A percentile compares a stretch with the other conserved stretches of the same genome.
phyloP scores from a whole-genome alignment of 1,140 invertebrate genomes.

The Hylyphantes graminicola region DNA sequence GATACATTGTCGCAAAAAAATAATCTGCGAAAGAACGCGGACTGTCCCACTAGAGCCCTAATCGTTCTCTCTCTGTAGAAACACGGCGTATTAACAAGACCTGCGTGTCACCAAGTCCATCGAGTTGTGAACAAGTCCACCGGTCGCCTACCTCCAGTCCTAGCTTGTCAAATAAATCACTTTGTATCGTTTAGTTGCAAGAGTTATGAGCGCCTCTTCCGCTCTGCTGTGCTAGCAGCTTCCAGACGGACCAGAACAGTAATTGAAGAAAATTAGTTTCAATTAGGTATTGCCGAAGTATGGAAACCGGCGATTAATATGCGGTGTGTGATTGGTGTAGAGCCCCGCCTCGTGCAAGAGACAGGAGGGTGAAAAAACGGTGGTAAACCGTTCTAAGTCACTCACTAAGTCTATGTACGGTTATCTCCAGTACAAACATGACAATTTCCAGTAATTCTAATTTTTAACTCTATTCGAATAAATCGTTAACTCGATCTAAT shows the following conservation, averaged over 20 bases:
- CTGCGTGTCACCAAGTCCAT: slow-evolving; percentile 49
- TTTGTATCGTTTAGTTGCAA: slow-evolving; percentile 49
- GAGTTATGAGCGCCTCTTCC: slow-evolving; percentile 53
- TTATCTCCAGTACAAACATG: too few relatives aligned
- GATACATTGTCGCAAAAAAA: slow-evolving; percentile 9
- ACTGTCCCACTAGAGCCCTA: neutral
- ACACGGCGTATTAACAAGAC: slow-evolving; percentile 39
- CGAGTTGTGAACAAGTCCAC: slow-evolving; percentile 33
- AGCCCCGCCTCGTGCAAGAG: slow-evolving; percentile 1
- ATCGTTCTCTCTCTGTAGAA: slow-evolving; percentile 1
- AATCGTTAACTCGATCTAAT: too few relatives aligned
- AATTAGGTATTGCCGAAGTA: slow-evolving; percentile 44
- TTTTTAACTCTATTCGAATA: too few relatives aligned
- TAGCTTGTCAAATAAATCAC: slow-evolving; percentile 52
- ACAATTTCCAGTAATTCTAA: too few relatives aligned
- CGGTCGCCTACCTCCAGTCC: slow-evolving; percentile 22
- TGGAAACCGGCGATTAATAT: slow-evolving; percentile 13
- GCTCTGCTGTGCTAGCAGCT: slow-evolving; percentile 35
- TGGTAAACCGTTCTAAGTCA: too few relatives aligned
- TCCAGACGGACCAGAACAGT: slow-evolving; percentile 18
- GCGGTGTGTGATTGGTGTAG: neutral
- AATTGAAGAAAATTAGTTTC: slow-evolving; percentile 56
- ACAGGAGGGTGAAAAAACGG: too few relatives aligned
- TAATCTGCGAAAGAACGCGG: neutral
- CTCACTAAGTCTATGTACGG: too few relatives aligned